These are phyloP conservation scores for Halichoerus grypus DNA, from an alignment of 2,113 vertebrate species.

Conservation along the genomic window DNA sequence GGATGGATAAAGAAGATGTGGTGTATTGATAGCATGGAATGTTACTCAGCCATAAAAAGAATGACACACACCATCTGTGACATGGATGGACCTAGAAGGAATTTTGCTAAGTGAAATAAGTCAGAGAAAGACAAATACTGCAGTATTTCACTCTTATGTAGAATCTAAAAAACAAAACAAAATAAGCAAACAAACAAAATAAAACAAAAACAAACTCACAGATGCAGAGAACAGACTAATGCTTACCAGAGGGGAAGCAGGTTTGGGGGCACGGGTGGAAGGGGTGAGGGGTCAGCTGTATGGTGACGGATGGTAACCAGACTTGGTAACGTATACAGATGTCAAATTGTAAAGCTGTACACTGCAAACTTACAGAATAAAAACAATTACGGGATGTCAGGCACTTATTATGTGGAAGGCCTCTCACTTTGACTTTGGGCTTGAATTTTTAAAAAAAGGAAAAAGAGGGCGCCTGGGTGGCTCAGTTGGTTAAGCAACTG, in stretches of 20 bases:
- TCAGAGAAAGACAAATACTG: not conserved
- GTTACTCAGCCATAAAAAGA: not conserved
- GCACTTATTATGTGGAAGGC: not conserved
- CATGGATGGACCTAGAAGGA: not conserved
- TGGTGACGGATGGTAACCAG: not conserved
- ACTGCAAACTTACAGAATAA: not conserved
- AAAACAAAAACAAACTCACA: not conserved
- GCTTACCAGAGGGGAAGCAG: not conserved
- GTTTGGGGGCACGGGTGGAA: accelerated
- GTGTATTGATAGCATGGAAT: not conserved
- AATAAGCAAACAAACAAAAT: not conserved
- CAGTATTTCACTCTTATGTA: not conserved
- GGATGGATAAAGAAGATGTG: not conserved
- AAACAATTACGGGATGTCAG: not conserved
- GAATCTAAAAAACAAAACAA: not conserved
- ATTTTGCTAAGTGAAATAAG: not conserved
- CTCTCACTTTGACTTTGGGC: not conserved
- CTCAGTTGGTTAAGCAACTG: no score
- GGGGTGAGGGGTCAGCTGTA: not conserved
- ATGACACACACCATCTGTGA: not conserved
- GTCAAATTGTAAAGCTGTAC: not conserved
- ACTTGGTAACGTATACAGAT: not conserved
- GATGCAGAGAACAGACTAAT: not conserved
- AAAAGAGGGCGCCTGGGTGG: not conserved
- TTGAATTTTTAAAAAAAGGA: not conserved